Evolutionary conservation across 2,113 vertebrate genomes (phyloP).

Genomic region (Polyodon spathula): DNA sequence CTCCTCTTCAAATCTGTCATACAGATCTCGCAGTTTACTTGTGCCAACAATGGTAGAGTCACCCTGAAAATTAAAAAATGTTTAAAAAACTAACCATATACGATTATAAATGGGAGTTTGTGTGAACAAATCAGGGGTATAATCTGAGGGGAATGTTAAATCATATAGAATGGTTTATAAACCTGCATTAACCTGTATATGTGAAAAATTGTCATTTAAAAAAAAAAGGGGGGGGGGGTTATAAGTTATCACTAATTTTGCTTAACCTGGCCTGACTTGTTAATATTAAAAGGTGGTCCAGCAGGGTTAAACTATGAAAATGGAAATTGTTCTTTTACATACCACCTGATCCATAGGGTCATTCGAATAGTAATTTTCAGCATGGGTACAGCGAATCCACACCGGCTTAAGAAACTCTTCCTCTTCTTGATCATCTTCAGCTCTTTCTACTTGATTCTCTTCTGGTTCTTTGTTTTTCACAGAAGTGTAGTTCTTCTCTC

Average conservation of each 20-base stretch:
- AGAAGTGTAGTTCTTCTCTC: conserved; percentile 51
- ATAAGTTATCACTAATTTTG: no score
- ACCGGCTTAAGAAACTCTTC: conserved; percentile 84
- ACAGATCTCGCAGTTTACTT: conserved; percentile 79
- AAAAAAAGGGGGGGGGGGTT: neutral
- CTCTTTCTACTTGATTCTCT: conserved; percentile 51
- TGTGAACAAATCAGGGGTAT: no score
- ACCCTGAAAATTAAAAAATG: conserved; percentile 53
- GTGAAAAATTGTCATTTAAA: neutral
- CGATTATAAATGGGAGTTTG: no score
- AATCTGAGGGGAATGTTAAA: no score
- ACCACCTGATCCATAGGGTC: conserved; percentile 99
- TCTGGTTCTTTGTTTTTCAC: conserved; percentile 63
- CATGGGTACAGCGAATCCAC: conserved; percentile 94
- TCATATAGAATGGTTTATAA: no score
- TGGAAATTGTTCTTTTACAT: conserved; percentile 26
- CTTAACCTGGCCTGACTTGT: no score
- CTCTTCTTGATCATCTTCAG: conserved; percentile 69
- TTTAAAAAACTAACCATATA: no score
- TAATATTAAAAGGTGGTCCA: no score
- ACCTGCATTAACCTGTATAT: neutral
- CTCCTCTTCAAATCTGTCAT: conserved; percentile 88
- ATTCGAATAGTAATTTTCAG: conserved; percentile 89
- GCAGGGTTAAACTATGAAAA: neutral
- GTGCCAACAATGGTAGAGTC: conserved; percentile 95